Evolutionary conservation across 2,797 vertebrate species (phyloP).

Genomic region (Spinibarbus caldwelli): DNA sequence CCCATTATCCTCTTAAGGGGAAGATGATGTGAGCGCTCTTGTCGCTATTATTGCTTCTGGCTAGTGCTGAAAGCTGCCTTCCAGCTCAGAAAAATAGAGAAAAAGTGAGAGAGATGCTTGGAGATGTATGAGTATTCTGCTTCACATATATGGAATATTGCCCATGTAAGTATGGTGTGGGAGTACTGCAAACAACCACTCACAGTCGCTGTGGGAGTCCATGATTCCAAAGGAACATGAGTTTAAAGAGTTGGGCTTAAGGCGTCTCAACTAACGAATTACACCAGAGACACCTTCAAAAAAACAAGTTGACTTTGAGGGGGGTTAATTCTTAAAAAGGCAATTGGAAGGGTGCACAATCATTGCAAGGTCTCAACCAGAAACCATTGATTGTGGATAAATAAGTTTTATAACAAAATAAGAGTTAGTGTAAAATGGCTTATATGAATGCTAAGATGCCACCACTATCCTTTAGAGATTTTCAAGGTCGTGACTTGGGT

Average conservation of each 20-base stretch:
- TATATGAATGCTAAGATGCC: neutral
- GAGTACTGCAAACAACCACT: slow-evolving; percentile 37
- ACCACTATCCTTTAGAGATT: neutral
- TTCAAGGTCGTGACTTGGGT: slow-evolving; percentile 22
- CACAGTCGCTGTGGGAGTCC: slow-evolving; percentile 19
- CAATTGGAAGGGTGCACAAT: neutral
- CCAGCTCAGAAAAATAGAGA: neutral
- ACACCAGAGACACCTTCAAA: slow-evolving; percentile 5
- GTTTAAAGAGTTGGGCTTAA: slow-evolving; percentile 27
- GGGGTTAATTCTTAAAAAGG: neutral
- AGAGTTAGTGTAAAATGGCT: neutral
- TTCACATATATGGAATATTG: slow-evolving; percentile 11
- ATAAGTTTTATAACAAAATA: too few species aligned
- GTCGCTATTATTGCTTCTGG: slow-evolving; percentile 7
- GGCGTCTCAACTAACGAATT: slow-evolving; percentile 12
- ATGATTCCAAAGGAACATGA: slow-evolving; percentile 28
- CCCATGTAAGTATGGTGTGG: slow-evolving; percentile 22
- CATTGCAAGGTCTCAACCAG: neutral
- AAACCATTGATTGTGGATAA: neutral
- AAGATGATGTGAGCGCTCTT: slow-evolving; percentile 12
- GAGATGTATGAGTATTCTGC: slow-evolving; percentile 11
- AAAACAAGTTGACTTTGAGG: neutral
- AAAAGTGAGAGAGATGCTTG: neutral
- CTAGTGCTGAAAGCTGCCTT: neutral
- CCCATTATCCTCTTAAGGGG: slow-evolving; percentile 27